phyloP scores from a whole-genome alignment of 2,113 vertebrate genomes.

The Dicrurus megarhynchus region DNA sequence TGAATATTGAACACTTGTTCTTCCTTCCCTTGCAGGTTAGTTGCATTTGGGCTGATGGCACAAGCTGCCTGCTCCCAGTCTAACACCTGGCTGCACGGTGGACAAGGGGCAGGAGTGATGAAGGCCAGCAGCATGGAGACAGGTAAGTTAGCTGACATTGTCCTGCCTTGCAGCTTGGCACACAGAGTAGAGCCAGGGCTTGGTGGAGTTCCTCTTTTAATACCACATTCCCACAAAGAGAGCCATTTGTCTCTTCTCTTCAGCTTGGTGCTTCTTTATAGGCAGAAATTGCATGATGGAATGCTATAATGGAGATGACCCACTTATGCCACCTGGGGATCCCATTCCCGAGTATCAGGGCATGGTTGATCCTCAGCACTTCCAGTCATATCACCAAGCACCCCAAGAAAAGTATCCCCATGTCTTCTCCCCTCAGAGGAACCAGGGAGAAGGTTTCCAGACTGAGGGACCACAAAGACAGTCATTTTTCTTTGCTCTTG shows the following conservation, averaged over 20 bases:
- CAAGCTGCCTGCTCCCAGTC: not conserved
- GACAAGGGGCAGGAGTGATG: not conserved
- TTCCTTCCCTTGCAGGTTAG: not conserved
- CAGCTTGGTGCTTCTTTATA: not conserved
- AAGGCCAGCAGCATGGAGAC: not conserved
- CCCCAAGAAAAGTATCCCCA: not conserved
- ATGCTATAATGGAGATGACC: not conserved
- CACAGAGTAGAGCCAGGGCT: not conserved
- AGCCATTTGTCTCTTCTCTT: not conserved
- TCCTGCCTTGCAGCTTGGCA: not conserved
- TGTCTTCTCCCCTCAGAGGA: not conserved
- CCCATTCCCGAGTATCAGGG: not conserved
- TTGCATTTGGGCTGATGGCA: not conserved
- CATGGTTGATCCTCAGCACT: not conserved
- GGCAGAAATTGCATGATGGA: not conserved
- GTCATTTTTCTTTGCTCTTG: not conserved
- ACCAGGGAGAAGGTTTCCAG: not conserved
- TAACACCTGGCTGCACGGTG: accelerated
- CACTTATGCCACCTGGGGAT: not conserved
- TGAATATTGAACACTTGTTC: not conserved
- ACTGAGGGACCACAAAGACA: not conserved
- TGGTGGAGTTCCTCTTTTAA: not conserved
- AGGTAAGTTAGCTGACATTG: not conserved
- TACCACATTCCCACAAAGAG: not conserved
- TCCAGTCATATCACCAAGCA: not conserved